phyloP scores from a whole-genome alignment of 2,113 vertebrate species.

The Daboia siamensis region DNA sequence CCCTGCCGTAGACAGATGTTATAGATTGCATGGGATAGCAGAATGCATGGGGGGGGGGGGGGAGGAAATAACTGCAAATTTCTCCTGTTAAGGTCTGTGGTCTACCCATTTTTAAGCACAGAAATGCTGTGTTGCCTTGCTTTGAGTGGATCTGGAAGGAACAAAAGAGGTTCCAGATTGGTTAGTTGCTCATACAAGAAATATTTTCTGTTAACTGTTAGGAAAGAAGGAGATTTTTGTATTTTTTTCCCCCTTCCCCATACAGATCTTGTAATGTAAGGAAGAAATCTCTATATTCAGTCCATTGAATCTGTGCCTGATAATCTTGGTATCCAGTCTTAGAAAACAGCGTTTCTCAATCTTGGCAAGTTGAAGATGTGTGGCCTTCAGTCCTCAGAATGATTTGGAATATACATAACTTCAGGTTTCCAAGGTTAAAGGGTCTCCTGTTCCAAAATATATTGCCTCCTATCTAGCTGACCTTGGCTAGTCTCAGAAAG shows the following conservation, averaged over 20 bases:
- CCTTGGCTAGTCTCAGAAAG: neutral
- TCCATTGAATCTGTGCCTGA: neutral
- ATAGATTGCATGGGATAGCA: neutral
- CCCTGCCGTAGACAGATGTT: neutral
- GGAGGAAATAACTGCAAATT: neutral
- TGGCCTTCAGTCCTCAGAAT: neutral
- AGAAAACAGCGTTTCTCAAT: neutral
- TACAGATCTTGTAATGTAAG: neutral
- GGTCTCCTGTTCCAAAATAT: neutral
- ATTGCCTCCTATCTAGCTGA: neutral
- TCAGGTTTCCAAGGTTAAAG: neutral
- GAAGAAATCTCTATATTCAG: neutral
- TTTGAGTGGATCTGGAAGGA: neutral
- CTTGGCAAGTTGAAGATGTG: neutral
- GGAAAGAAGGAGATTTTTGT: neutral
- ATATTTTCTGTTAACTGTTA: neutral
- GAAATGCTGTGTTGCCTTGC: neutral
- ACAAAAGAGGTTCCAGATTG: neutral
- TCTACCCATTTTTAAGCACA: neutral
- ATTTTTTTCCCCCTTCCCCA: neutral
- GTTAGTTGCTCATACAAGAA: neutral
- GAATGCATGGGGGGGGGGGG: too few relatives aligned
- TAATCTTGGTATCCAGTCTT: neutral
- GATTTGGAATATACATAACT: neutral
- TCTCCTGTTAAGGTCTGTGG: neutral